Evolutionary conservation across 2,888 invertebrate species (phyloP), one percentile per base, ranked within the genome.

Genomic region (Drosophila mimica): DNA sequence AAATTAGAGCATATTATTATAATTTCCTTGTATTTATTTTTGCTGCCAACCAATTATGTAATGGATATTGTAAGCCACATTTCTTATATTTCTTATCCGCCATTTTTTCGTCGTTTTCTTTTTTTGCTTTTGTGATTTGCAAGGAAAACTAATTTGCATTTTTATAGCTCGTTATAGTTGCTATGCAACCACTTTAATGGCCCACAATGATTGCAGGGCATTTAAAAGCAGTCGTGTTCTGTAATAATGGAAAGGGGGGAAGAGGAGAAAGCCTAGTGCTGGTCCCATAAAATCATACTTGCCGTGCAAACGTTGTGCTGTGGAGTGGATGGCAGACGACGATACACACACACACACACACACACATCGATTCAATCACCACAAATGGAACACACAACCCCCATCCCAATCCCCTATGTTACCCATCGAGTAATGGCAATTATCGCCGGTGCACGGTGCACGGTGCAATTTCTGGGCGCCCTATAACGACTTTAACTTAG

Each of bases 371-470:
- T 54, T 54, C 53, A 36, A 54, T 54, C 9, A 36, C 11, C 56
- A 30, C 56, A 56, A 56, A 15, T 38, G 56, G 38, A 75, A 43
- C 57, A 61, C 53, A 40, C 67, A 59, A 58, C 11, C 20, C 13
- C 25, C 30, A 25, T 9, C 33, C 5, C 11, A 30, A 1, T 4
- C 33, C 20, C 25, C 25, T 25, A 25, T 25, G 25, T 25, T 25
- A 1, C 6, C 34, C 30, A 73, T 61, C 80, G 57, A 63, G 79
- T 82, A 88, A 82, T 77, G 80, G 88, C 89, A 84, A 89, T 88
- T 85, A 82, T 88, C 80, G 79, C 77, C 76, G 76, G 66, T 81
- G 87, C 84, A 83, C 76, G 76, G 66, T 81, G 87, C 84, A 83
- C 84, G 89, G 74, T 25, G 46, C 46, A 15, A 46, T 33, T 34